Conservation (phyloP, 1,140 invertebrate species). For the Zaprionus camerounensis region DNA sequence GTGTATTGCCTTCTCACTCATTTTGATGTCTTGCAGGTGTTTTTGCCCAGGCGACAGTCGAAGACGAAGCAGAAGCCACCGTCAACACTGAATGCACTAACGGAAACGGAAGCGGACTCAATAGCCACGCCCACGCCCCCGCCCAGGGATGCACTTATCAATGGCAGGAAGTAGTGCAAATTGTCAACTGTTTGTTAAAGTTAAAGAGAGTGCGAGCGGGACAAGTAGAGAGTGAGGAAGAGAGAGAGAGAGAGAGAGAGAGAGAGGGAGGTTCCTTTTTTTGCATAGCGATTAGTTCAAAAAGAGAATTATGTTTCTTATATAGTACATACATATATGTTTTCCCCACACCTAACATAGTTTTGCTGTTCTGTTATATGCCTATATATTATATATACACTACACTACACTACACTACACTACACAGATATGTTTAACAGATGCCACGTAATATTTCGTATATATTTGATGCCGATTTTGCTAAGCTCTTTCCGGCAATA, state of each 20-base stretch:
- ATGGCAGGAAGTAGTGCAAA: constrained; percentile 70
- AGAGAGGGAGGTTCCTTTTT: constrained; percentile 1
- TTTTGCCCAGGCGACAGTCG: constrained; percentile 52
- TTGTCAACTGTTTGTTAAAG: constrained; percentile 47
- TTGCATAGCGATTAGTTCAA: constrained; percentile 31
- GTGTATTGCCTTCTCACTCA: constrained; percentile 1
- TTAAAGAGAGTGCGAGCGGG: background rate
- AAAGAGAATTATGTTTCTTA: constrained; percentile 13
- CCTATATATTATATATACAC: constrained; percentile 12
- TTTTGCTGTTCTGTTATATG: constrained; percentile 8
- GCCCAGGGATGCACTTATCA: constrained; percentile 24
- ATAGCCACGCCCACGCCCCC: constrained; percentile 7
- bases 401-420: constrained; percentile 1
- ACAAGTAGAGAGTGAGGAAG: background rate
- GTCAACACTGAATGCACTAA: constrained; percentile 2
- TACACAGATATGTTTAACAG: constrained; percentile 16
- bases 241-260: background rate
- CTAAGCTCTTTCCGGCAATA: background rate
- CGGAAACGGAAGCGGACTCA: background rate
- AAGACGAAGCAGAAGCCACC: constrained; percentile 12
- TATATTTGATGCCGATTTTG: constrained; percentile 15
- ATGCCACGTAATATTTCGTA: background rate
- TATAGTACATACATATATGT: constrained; percentile 32
- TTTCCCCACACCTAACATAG: constrained; percentile 42
- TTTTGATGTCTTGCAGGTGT: constrained; percentile 48